Evolutionary conservation across 2,888 invertebrate species (phyloP).

Genomic region (Crioceris asparagi): DNA sequence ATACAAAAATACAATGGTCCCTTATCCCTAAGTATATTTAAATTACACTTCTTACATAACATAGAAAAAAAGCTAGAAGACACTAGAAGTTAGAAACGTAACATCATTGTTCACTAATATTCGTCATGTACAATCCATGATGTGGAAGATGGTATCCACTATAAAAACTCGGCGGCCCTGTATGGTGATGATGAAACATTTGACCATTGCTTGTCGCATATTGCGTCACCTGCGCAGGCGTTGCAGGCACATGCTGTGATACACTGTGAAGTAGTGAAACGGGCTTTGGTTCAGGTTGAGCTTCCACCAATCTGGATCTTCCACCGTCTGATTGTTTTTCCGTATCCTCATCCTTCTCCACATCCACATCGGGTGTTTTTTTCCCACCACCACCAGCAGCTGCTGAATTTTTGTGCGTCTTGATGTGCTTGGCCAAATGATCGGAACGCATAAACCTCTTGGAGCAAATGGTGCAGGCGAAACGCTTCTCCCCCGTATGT

Average conservation of each 20-base stretch:
- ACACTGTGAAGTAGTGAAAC: too few species aligned
- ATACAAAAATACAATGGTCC: conserved; percentile 16
- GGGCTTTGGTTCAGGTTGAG: background rate
- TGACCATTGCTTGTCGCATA: too few species aligned
- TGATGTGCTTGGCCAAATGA: conserved; percentile 86
- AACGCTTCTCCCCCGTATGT: conserved; percentile 83
- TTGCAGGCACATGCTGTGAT: too few species aligned
- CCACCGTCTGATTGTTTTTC: too few species aligned
- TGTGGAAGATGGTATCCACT: conserved; percentile 20
- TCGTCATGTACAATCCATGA: conserved; percentile 21
- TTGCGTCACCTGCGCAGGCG: too few species aligned
- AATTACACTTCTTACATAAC: too few species aligned
- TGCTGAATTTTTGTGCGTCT: conserved; percentile 77
- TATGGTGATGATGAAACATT: too few species aligned
- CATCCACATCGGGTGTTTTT: too few species aligned
- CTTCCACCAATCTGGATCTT: background rate
- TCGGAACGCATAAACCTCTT: conserved; percentile 90
- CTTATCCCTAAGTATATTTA: conserved; percentile 3
- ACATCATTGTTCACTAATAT: conserved; percentile 20
- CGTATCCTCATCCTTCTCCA: too few species aligned
- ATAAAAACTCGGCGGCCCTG: conserved; percentile 12
- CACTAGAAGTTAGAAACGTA: conserved; percentile 2
- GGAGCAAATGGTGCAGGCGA: conserved; percentile 74
- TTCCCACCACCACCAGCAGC: too few species aligned
- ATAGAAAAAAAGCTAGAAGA: too few species aligned